Percentiles rank a stretch among this genome's conserved stretches.
These are phyloP conservation scores for Homarus gammarus DNA, from an alignment of 2,888 invertebrate species.

Conservation along the genomic window DNA sequence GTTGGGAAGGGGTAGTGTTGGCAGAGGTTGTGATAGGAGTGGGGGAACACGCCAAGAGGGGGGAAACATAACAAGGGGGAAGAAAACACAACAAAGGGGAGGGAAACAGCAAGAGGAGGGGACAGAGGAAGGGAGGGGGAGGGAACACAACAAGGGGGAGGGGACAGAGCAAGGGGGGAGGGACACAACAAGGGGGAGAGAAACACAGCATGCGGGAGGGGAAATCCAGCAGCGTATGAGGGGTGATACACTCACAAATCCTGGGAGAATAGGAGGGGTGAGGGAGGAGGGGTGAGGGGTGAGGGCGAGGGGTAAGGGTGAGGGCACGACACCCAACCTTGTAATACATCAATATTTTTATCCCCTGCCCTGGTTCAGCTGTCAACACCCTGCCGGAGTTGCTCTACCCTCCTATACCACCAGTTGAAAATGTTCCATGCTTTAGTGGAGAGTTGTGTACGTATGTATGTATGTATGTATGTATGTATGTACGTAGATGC, in stretches of 20 bases:
- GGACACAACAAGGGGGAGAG: too few species aligned
- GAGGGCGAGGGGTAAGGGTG: too few species aligned
- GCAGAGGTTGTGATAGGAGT: neutral
- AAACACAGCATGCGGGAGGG: too few species aligned
- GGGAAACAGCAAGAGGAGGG: neutral
- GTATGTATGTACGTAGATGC: too few species aligned
- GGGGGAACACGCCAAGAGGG: neutral
- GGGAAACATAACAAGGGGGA: too few species aligned
- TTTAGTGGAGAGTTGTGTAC: too few species aligned
- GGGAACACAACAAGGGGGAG: neutral
- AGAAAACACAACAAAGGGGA: too few species aligned
- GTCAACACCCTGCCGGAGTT: neutral
- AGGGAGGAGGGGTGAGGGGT: too few species aligned
- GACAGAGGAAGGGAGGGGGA: neutral
- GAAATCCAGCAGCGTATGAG: too few species aligned
- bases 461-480: constrained; percentile 11
- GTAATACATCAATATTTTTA: constrained; percentile 4
- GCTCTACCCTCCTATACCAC: neutral
- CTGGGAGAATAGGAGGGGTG: too few species aligned
- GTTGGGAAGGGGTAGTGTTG: too few species aligned
- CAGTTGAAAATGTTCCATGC: neutral
- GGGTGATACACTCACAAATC: neutral
- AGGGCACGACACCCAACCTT: neutral
- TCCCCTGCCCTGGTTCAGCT: neutral
- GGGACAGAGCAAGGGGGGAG: neutral